Base-by-base conservation (phyloP, 92 coral and sea anemone genomes). In the Heteractis magnifica region DNA sequence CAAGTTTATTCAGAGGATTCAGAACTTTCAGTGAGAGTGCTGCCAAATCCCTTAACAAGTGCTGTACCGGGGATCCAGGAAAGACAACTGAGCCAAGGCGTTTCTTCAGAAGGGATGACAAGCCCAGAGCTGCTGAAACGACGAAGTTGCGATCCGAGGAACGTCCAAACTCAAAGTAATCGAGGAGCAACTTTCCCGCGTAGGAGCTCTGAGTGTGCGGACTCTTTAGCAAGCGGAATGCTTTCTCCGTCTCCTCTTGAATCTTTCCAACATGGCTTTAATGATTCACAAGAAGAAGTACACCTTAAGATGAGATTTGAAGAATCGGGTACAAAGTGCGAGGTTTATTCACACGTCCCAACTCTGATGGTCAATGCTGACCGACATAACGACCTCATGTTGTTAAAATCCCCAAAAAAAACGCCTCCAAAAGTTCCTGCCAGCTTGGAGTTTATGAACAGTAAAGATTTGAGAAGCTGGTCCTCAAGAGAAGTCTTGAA, bases 391-490 rank as follows among this genome's bases (percentile, higher is more conserved):
- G 4, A 68, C 3, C 73, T 23, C 4, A 2, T 13, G 49, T 7
- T 68, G 49, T 6, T 68, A 10, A 20, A 68, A 20, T 23, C 8
- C 11, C 44, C 73, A 4, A 23, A 23, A 26, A 68, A 68, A 10
- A 0, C 6, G 15, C 44, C 44, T 34, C 44, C 73, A 21, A 68
- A 68, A 15, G 73, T 15, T 26, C 73, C 73, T 41, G 14, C 13
- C 44, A 41, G 73, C 9, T 68, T 68, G 50, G 73, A 68, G 10
- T 68, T 68, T 11, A 68, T 68, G 44, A 68, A 68, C 73, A 26
- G 34, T 52, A 79, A 79, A 79, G 52, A 56, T 49, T 19, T 73
- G 18, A 49, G 34, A 41, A 65, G 26, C 44, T 84, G 81, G 81
- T 58, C 77, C 21, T 18, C 9, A 10, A 8, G 0, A 13, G 87